Conservation (phyloP, 2,888 invertebrate species). For the Oegoconia quadripuncta region DNA sequence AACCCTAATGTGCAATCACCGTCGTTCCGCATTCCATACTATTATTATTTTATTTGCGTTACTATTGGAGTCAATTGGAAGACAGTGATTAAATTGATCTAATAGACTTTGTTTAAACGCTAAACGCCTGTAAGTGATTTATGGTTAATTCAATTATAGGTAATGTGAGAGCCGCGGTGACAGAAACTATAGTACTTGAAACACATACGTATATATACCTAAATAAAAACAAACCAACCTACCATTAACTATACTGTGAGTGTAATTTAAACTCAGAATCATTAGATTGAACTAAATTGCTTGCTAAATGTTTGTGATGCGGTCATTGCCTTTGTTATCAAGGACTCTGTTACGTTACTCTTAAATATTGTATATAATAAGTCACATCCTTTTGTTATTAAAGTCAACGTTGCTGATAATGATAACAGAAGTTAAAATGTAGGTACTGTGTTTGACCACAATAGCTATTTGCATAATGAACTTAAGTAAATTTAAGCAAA, state of each 20-base stretch:
- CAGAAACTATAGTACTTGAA: not conserved
- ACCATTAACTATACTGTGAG: too few species aligned
- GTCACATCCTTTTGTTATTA: not conserved
- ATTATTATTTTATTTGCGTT: not conserved
- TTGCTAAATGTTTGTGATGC: conserved; percentile 6
- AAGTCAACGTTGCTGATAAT: not conserved
- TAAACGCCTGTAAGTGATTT: conserved; percentile 4
- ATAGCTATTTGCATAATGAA: too few species aligned
- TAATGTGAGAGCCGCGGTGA: not conserved
- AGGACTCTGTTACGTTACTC: conserved; percentile 3
- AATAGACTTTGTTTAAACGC: not conserved
- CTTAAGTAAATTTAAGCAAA: too few species aligned
- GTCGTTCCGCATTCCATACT: conserved; percentile 8
- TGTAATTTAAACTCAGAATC: not conserved
- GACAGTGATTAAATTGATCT: not conserved
- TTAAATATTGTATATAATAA: not conserved
- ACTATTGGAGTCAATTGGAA: not conserved
- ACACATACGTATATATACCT: too few species aligned
- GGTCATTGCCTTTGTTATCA: conserved; percentile 9
- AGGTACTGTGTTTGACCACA: too few species aligned
- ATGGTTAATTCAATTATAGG: conserved; percentile 5
- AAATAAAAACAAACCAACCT: too few species aligned
- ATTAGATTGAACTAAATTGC: conserved; percentile 2
- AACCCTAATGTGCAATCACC: conserved; percentile 8
- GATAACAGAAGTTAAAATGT: not conserved